A percentile compares a stretch with the other conserved stretches of the same genome.
phyloP scores from a whole-genome alignment of 2,888 invertebrate genomes.

The Tiliacea aurago region DNA sequence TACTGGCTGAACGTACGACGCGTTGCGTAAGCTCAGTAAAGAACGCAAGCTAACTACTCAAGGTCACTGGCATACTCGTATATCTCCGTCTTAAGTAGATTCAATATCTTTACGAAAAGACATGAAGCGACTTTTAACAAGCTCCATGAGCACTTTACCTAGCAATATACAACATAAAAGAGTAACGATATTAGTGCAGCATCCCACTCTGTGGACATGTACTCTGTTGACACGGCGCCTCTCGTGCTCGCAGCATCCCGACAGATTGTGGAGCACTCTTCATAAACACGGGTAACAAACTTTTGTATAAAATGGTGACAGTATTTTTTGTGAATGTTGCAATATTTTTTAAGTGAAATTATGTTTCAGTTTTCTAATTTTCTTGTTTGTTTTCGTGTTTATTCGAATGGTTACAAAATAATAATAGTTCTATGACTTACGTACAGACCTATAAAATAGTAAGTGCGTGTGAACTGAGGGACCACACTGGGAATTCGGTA shows the following conservation, averaged over 20 bases:
- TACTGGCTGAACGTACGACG: no score
- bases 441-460: neutral
- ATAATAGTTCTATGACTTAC: neutral
- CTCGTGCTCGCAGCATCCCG: slow-evolving; percentile 31
- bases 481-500: no score
- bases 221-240: slow-evolving; percentile 31
- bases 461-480: no score
- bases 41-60: no score
- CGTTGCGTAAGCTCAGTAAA: no score
- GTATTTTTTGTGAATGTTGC: neutral
- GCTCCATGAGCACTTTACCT: neutral
- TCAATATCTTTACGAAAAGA: neutral
- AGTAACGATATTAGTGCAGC: slow-evolving; percentile 31
- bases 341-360: neutral
- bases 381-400: neutral
- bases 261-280: slow-evolving; percentile 46
- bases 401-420: neutral
- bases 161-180: slow-evolving; percentile 3
- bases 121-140: neutral
- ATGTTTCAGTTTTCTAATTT: neutral
- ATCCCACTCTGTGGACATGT: neutral
- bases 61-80: no score
- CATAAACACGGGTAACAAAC: slow-evolving; percentile 32
- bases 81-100: no score
- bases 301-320: slow-evolving; percentile 19